A percentile compares a stretch with the other conserved stretches of the same genome.
Conservation (phyloP, 2,797 vertebrate genomes). For the Cephalopachus bancanus region DNA sequence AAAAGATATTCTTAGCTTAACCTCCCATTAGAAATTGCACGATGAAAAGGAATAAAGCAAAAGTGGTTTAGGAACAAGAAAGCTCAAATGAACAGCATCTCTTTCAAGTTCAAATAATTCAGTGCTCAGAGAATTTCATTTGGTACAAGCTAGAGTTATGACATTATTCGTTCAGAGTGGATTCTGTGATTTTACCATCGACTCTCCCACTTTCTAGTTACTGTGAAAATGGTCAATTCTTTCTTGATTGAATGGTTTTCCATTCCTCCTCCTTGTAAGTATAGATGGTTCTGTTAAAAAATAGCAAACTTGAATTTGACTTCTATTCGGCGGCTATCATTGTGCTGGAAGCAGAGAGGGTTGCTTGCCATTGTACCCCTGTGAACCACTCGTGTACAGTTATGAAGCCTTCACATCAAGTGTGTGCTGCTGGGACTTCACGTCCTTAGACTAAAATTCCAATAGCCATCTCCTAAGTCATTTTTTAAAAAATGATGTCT, state of each 20-base stretch:
- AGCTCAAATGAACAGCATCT: conserved; percentile 7
- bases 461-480: not conserved
- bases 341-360: not conserved
- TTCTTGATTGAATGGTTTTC: conserved; percentile 20
- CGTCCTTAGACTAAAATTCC: too few relatives aligned
- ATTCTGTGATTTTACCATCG: not conserved
- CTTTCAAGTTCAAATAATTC: conserved; percentile 36
- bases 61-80: conserved; percentile 31
- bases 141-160: not conserved
- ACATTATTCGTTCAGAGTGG: not conserved
- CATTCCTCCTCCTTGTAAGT: not conserved
- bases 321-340: not conserved
- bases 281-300: conserved; percentile 40
- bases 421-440: not conserved
- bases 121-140: conserved; percentile 25
- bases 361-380: not conserved
- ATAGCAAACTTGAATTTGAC: not conserved
- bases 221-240: not conserved
- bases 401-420: not conserved
- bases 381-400: not conserved
- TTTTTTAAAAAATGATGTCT: not conserved
- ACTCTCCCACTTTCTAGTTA: not conserved
- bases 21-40: not conserved
- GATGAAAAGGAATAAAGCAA: conserved; percentile 43
- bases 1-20: not conserved